Conservation (phyloP, 2,113 vertebrate species). For the Corydoras sp. region DNA sequence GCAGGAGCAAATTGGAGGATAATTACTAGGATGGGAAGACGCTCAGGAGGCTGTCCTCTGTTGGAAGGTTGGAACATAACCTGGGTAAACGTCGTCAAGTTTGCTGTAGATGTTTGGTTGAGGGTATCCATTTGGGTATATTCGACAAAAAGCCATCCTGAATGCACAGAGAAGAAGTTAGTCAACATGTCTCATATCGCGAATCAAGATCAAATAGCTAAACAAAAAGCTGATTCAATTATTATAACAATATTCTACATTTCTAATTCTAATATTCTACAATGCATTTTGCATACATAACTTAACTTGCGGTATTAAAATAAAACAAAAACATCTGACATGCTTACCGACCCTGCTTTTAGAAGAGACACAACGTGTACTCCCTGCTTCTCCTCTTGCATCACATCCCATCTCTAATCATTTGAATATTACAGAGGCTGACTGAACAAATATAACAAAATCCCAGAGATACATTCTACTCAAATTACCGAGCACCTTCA, state of each 20-base stretch:
- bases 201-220: no score
- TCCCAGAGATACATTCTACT: no score
- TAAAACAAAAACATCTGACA: not conserved
- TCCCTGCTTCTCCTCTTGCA: not conserved
- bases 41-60: not conserved
- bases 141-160: not conserved
- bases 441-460: not conserved
- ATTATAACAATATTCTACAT: no score
- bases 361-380: no score
- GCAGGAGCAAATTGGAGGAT: constrained; percentile 32
- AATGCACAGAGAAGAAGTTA: no score
- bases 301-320: no score
- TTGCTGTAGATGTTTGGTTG: not conserved
- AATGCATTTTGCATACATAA: no score
- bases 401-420: not conserved
- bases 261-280: no score
- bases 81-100: not conserved
- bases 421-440: not conserved
- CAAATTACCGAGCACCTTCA: no score
- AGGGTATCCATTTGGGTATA: not conserved
- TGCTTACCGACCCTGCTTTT: not conserved
- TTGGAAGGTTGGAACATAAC: constrained; percentile 1
- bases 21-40: constrained; percentile 26
- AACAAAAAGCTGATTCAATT: no score
- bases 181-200: no score